Conservation (phyloP, 2,888 invertebrate species). For the Brachycybe producta region DNA sequence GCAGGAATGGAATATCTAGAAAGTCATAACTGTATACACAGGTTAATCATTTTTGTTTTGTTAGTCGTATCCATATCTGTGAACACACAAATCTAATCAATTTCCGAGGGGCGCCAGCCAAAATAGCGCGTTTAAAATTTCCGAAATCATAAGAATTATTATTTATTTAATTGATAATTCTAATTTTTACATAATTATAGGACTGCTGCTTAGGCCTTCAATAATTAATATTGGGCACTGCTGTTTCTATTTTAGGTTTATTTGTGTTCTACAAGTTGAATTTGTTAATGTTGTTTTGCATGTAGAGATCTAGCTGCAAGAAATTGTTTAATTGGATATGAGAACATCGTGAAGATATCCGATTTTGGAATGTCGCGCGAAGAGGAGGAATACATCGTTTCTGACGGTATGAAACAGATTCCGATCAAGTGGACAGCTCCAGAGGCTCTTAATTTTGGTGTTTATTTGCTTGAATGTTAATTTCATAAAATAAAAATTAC, state of each 20-base stretch:
- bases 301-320: conserved; percentile 77
- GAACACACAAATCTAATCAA: too few species aligned
- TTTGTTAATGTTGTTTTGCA: neutral
- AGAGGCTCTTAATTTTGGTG: conserved; percentile 86
- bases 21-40: conserved; percentile 88
- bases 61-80: too few species aligned
- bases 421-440: conserved; percentile 98
- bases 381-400: conserved; percentile 92
- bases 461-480: conserved; percentile 34
- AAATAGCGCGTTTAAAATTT: too few species aligned
- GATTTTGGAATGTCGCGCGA: conserved; percentile 97
- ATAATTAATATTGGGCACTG: too few species aligned
- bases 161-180: too few species aligned
- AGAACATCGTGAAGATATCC: conserved; percentile 85
- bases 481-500: conserved; percentile 37
- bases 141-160: neutral
- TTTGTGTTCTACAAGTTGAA: too few species aligned
- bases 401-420: conserved; percentile 95
- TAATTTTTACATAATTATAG: too few species aligned
- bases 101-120: too few species aligned
- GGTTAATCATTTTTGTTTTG: conserved; percentile 25
- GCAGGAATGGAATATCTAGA: conserved; percentile 92
- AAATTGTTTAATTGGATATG: conserved; percentile 72
- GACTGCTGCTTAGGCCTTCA: too few species aligned
- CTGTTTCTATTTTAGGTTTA: too few species aligned